Evolutionary conservation across 2,888 invertebrate species (phyloP), one percentile per base, ranked within the genome.

Genomic region (Lasioglossum morio): DNA sequence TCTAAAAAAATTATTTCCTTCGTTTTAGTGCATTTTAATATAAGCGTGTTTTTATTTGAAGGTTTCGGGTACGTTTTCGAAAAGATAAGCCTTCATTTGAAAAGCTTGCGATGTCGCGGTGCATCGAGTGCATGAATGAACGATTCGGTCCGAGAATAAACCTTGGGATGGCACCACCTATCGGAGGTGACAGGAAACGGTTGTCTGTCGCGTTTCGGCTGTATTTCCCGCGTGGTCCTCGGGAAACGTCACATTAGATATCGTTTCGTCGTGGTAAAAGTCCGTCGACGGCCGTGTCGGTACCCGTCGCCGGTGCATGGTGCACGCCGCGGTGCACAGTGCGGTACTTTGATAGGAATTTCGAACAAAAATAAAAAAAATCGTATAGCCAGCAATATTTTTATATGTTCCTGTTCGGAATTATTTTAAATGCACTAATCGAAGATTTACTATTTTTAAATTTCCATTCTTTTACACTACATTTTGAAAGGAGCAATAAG

Each of bases 221-320:
- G 63, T 27, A 40, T 82, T 77, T 78, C 78, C 82, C 48, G 37
- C 60, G 53, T 27, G 37, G 74, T 60, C 63, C 34, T 72, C 23
- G 75, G 79, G 72, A 80, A 82, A 85, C 70, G 73, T 79, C 86
- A 40, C 74, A 40, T 70, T 77, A 60, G 75, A 86, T 81, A 79
- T 60, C 72, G 34, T 60, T 46, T 46, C 40, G 78, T 37, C 37
- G 77, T 53, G 76, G 69, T 72, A 77, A 82, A 77, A 76, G 73
- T 60, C 48, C 48, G 53, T 23, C 34, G 53, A n/a, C 53, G 53
- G 10, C n/a, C n/a, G n/a, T n/a, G n/a, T n/a, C n/a, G 23, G 7
- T 23, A 48, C 48, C 19, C 19, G 48, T 48, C 19, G 19, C 0
- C 7, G 23, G n/a, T n/a, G 53, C 53, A n/a, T 3, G 53, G 23